Evolutionary conservation across 1,140 invertebrate species (phyloP).

Genomic region (Panulirus ornatus): DNA sequence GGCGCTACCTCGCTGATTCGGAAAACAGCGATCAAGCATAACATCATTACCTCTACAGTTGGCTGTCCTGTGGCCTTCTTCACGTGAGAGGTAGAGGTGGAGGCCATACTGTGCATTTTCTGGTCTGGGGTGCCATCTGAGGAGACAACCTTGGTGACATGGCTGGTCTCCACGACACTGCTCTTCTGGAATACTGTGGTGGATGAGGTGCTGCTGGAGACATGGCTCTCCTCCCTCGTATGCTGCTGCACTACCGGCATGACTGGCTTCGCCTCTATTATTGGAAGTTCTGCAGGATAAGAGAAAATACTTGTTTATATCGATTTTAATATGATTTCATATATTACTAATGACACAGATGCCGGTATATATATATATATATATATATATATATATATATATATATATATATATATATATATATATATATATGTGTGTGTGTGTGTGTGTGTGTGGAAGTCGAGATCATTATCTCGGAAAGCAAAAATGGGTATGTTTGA

Average conservation of each 20-base stretch:
- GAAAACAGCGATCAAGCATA: too few species aligned
- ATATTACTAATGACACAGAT: too few species aligned
- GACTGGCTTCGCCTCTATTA: not conserved
- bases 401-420: too few species aligned
- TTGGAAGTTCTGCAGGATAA: conserved; percentile 24
- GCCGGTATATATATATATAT: too few species aligned
- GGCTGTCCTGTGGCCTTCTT: conserved; percentile 60
- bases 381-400: too few species aligned
- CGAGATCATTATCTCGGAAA: too few species aligned
- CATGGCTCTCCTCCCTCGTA: conserved; percentile 44
- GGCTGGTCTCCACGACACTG: conserved; percentile 48
- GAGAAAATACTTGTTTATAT: too few species aligned
- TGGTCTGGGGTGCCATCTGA: conserved; percentile 29
- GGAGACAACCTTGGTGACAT: conserved; percentile 51
- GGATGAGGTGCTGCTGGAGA: conserved; percentile 35
- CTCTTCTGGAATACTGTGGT: conserved; percentile 32
- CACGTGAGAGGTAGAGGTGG: conserved; percentile 61
- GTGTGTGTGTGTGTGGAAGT: too few species aligned
- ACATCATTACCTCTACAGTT: conserved; percentile 56
- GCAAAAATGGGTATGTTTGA: too few species aligned
- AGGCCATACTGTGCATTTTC: conserved; percentile 36
- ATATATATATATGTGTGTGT: too few species aligned
- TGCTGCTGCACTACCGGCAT: conserved; percentile 21
- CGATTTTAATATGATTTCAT: too few species aligned
- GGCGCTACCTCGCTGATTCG: too few species aligned